These are phyloP conservation scores for Furnarius figulus DNA, from an alignment of 2,113 vertebrate species.

Conservation along the genomic window DNA sequence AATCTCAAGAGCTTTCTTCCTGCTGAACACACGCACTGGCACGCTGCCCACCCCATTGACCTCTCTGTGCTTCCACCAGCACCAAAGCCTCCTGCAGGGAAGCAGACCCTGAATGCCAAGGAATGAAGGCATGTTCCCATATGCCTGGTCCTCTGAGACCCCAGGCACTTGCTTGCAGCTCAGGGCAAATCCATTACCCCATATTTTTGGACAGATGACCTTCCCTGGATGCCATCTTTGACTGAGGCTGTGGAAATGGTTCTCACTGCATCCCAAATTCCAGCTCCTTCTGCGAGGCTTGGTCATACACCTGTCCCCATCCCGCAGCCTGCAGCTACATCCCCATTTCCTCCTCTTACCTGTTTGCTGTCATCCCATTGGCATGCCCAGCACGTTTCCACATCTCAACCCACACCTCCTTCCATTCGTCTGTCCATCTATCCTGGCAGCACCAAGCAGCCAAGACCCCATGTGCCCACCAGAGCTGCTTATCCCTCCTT, in stretches of 20 bases:
- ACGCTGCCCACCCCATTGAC: background rate
- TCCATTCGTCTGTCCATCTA: rapidly evolving
- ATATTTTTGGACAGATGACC: background rate
- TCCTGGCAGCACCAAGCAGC: background rate
- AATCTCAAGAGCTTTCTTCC: background rate
- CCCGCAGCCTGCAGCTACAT: background rate
- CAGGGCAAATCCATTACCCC: rapidly evolving
- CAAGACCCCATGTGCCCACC: background rate
- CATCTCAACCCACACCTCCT: background rate
- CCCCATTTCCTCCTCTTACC: background rate
- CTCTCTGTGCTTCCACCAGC: background rate
- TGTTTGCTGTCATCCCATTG: background rate
- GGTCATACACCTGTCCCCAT: background rate
- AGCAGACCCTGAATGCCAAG: rapidly evolving
- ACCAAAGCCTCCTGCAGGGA: background rate
- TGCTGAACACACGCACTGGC: background rate
- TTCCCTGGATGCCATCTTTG: background rate
- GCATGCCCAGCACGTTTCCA: no score
- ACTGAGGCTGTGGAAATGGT: background rate
- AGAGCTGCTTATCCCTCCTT: background rate
- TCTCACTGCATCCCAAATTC: background rate
- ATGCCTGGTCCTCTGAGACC: background rate
- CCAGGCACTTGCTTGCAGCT: background rate
- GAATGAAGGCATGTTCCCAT: background rate
- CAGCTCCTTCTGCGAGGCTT: background rate